Evolutionary conservation across 2,113 vertebrate genomes (phyloP).

Genomic region (Alethe castanea): DNA sequence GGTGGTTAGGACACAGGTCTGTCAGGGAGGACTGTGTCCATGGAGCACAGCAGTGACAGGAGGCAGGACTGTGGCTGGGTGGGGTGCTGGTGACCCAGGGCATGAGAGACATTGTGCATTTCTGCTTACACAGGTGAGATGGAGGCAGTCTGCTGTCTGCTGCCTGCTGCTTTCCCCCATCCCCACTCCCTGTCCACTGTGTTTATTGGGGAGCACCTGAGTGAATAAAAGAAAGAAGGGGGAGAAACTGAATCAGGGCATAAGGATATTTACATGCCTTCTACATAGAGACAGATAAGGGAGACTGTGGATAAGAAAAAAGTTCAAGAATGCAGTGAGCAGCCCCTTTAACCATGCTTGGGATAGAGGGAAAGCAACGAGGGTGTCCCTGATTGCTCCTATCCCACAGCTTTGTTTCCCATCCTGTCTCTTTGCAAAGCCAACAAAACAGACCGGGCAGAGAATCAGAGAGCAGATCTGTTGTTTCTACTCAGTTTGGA

Average conservation of each 20-base stretch:
- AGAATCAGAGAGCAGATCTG: not conserved
- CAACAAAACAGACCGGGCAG: not conserved
- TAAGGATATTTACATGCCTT: not conserved
- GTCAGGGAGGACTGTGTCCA: not conserved
- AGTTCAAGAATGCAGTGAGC: not conserved
- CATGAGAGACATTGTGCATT: not conserved
- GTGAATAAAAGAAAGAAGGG: not conserved
- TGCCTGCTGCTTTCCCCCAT: not conserved
- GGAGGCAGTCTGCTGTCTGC: not conserved
- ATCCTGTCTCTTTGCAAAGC: not conserved
- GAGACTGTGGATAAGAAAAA: not conserved
- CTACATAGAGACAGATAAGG: not conserved
- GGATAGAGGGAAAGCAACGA: not conserved
- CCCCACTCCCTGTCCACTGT: not conserved
- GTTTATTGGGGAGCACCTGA: not conserved
- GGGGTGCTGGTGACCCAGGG: not conserved
- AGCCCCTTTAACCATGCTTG: accelerated
- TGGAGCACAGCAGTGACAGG: not conserved
- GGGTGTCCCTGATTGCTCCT: not conserved
- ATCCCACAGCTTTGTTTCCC: not conserved
- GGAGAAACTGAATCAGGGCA: not conserved
- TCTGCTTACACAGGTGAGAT: not conserved
- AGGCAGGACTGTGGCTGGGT: accelerated
- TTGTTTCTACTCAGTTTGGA: not conserved
- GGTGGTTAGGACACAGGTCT: not conserved